Conservation (phyloP, 2,797 vertebrate species). For the Danio tinwini region DNA sequence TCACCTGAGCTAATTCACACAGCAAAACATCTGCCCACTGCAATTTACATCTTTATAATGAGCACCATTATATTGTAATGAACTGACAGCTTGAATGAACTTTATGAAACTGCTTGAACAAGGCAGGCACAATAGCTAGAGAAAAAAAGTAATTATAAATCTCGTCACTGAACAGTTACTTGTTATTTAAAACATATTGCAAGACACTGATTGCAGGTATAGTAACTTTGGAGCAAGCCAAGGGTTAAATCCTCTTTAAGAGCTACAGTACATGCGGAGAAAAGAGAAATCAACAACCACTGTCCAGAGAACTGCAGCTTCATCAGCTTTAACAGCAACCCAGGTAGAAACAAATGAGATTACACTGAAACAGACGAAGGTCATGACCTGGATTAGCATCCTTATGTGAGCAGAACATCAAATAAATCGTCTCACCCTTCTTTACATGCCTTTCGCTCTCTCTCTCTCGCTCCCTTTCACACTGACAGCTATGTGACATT, state of each 20-base stretch:
- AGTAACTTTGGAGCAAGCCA: background rate
- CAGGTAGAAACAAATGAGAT: background rate
- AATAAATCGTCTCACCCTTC: background rate
- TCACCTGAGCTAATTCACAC: slow-evolving; percentile 17
- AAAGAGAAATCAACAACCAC: background rate
- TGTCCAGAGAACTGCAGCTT: background rate
- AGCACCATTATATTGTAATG: slow-evolving; percentile 13
- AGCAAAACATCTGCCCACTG: slow-evolving; percentile 18
- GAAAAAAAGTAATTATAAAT: slow-evolving; percentile 21
- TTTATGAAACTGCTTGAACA: slow-evolving; percentile 33
- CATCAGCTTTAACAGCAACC: background rate
- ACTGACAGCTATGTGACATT: slow-evolving; percentile 14
- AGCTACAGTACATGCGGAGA: background rate
- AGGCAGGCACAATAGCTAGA: slow-evolving; percentile 2
- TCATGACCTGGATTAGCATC: slow-evolving; percentile 4
- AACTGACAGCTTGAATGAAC: slow-evolving; percentile 39
- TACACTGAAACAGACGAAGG: background rate
- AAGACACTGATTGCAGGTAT: slow-evolving; percentile 13
- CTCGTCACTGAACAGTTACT: slow-evolving; percentile 17
- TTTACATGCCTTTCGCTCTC: background rate
- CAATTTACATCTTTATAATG: slow-evolving; percentile 27
- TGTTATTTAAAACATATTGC: slow-evolving; percentile 33
- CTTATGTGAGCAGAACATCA: slow-evolving; percentile 15
- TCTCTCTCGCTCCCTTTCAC: background rate
- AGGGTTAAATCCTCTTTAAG: slow-evolving; percentile 12